Conservation (phyloP, 2,888 invertebrate genomes). For the Antitype chi region DNA sequence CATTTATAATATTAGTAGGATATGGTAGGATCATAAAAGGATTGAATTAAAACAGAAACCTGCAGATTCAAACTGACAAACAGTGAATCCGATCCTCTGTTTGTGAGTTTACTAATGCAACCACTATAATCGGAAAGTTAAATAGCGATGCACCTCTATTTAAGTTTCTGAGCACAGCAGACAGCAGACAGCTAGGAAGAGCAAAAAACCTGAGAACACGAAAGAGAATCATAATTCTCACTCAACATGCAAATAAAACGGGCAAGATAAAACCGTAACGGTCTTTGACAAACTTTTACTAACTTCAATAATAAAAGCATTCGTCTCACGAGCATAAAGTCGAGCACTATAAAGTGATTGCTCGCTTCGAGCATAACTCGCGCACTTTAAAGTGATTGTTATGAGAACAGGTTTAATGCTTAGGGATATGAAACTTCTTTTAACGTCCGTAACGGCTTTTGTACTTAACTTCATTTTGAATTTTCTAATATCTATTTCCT, state of each 20-base stretch:
- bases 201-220: conserved; percentile 16
- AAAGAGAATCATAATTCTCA: conserved; percentile 36
- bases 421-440: conserved; percentile 55
- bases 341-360: conserved; percentile 62
- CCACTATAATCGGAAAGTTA: background rate
- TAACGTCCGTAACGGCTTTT: conserved; percentile 46
- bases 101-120: background rate
- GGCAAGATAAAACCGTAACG: conserved; percentile 55
- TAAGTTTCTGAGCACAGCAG: background rate
- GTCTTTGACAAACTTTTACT: conserved; percentile 62
- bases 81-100: background rate
- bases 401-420: conserved; percentile 56
- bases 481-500: conserved; percentile 35
- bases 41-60: background rate
- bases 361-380: conserved; percentile 48
- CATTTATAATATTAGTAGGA: no score
- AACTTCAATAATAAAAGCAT: conserved; percentile 65
- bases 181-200: background rate
- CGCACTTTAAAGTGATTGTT: conserved; percentile 58
- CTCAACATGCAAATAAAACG: conserved; percentile 55
- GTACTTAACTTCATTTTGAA: conserved; percentile 37
- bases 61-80: background rate
- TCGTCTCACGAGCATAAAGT: conserved; percentile 62
- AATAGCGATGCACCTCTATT: background rate
- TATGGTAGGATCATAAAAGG: background rate